Percentiles rank a stretch among this genome's conserved stretches.
These are phyloP conservation scores for Orussus abietinus DNA, from an alignment of 1,140 invertebrate species.

Conservation along the genomic window DNA sequence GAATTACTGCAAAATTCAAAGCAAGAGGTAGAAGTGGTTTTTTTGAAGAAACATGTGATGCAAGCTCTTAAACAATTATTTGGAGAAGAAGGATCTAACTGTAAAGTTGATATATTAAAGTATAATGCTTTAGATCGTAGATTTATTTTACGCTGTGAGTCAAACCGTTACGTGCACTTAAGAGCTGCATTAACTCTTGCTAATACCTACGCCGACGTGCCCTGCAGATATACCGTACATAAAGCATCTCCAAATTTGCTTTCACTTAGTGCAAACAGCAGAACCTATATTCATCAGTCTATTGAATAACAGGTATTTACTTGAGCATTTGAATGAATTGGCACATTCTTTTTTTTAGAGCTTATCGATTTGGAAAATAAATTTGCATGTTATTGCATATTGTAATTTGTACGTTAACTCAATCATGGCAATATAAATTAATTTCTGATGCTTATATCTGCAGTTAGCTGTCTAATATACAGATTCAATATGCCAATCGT, in stretches of 20 bases:
- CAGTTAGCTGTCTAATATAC: too few species aligned
- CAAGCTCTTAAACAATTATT: slow-evolving; percentile 55
- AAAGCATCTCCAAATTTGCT: slow-evolving; percentile 52
- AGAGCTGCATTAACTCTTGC: slow-evolving; percentile 57
- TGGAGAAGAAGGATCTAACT: slow-evolving; percentile 57
- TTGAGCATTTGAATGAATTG: too few species aligned
- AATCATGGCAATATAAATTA: too few species aligned
- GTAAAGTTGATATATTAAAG: slow-evolving; percentile 58
- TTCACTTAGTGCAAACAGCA: slow-evolving; percentile 37
- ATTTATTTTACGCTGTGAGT: slow-evolving; percentile 58
- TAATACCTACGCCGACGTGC: slow-evolving; percentile 51
- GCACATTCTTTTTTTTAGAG: too few species aligned
- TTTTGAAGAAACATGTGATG: slow-evolving; percentile 59
- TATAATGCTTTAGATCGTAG: slow-evolving; percentile 48
- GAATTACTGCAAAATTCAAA: slow-evolving; percentile 44
- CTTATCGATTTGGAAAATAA: too few species aligned
- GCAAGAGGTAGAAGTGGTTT: slow-evolving; percentile 45
- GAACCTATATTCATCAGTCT: slow-evolving; percentile 36
- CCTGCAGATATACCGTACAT: slow-evolving; percentile 57
- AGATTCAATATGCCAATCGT: slow-evolving; percentile 51
- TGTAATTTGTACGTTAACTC: too few species aligned
- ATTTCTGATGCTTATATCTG: too few species aligned
- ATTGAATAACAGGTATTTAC: too few species aligned
- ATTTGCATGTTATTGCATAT: too few species aligned
- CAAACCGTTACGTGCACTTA: slow-evolving; percentile 55